Percentiles rank a stretch among this genome's conserved stretches.
Evolutionary conservation across 1,140 invertebrate species (phyloP).

Genomic region (Drosophila bipectinata): DNA sequence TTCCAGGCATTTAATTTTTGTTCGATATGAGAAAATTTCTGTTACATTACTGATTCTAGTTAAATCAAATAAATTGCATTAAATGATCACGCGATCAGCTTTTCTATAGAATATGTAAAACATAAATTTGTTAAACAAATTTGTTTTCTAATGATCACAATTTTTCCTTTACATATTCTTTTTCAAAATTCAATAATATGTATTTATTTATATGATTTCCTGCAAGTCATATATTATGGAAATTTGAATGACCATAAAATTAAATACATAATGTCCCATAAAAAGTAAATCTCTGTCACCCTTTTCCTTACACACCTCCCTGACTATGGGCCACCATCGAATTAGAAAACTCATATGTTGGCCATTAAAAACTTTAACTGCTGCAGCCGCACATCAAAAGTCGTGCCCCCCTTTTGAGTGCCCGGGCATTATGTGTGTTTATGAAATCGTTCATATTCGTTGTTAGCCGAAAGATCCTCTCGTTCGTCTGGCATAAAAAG

Average conservation of each 20-base stretch:
- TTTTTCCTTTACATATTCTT: too few species aligned
- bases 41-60: too few species aligned
- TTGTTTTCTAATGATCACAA: too few species aligned
- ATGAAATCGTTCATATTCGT: constrained; percentile 45
- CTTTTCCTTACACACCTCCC: constrained; percentile 16
- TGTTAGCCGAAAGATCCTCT: constrained; percentile 29
- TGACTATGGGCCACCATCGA: constrained; percentile 2
- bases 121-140: too few species aligned
- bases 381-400: constrained; percentile 43
- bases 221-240: not conserved
- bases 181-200: too few species aligned
- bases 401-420: constrained; percentile 28
- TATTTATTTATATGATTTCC: not conserved
- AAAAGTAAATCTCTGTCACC: constrained; percentile 24
- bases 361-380: constrained; percentile 57
- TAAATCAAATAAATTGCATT: too few species aligned
- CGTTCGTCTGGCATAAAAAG: constrained; percentile 40
- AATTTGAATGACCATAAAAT: constrained; percentile 22
- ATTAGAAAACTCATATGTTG: constrained; percentile 55
- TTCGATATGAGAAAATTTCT: not conserved
- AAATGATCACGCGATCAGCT: too few species aligned
- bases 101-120: too few species aligned
- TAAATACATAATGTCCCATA: constrained; percentile 41
- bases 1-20: too few species aligned
- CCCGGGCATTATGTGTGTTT: constrained; percentile 50